A percentile compares a stretch with the other conserved stretches of the same genome.
Evolutionary conservation across 2,888 invertebrate genomes (phyloP).

Genomic region (Ornithoptera priamus): DNA sequence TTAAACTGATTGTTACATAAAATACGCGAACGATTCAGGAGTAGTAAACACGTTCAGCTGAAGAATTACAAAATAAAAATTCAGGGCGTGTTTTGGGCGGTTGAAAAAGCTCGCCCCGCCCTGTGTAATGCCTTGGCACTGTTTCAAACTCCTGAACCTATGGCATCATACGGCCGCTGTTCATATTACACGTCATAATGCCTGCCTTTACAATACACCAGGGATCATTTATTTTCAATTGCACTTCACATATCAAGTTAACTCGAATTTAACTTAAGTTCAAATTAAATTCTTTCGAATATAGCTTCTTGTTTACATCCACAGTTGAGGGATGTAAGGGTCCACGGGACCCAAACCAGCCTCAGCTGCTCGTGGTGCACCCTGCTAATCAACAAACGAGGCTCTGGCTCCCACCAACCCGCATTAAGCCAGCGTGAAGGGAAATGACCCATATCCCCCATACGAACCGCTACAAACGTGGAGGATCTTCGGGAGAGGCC

Average conservation of each 20-base stretch:
- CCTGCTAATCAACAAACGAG: no score
- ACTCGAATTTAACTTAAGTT: neutral
- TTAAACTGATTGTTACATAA: no score
- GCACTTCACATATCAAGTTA: slow-evolving; percentile 14
- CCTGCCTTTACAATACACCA: slow-evolving; percentile 27
- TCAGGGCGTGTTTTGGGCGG: slow-evolving; percentile 42
- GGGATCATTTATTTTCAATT: slow-evolving; percentile 24
- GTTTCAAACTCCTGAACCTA: slow-evolving; percentile 38
- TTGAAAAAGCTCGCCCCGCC: slow-evolving; percentile 37
- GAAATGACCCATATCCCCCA: no score
- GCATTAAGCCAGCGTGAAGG: no score
- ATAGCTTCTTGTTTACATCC: no score
- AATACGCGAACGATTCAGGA: slow-evolving; percentile 6
- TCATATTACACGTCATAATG: slow-evolving; percentile 33
- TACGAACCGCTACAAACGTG: no score
- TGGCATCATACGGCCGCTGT: slow-evolving; percentile 36
- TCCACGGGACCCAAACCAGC: no score
- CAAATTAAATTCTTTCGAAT: no score
- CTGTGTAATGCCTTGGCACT: slow-evolving; percentile 41
- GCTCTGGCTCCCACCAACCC: no score
- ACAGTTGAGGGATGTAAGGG: no score
- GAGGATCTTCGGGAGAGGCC: neutral
- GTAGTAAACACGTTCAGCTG: slow-evolving; percentile 21
- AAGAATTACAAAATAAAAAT: slow-evolving; percentile 34
- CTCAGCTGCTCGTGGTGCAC: no score